Base-by-base conservation (phyloP, 53 echinoderm and acorn worm genomes). In the Mesocentrotus franciscanus region DNA sequence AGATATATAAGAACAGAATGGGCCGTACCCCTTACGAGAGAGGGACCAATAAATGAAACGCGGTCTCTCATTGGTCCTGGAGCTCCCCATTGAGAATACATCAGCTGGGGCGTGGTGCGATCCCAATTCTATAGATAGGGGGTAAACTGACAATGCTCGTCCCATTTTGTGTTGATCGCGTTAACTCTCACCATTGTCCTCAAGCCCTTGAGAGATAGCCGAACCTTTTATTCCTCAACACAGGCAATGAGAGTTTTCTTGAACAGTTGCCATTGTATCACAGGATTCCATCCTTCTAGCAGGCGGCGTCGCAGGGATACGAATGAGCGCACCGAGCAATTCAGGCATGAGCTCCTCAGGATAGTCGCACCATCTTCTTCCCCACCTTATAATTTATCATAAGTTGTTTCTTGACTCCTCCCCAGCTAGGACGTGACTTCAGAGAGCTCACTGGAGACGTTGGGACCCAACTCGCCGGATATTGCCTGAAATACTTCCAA, bases 221-320 rank as follows among this genome's bases (percentile, higher is more conserved):
- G 9, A 22, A 20, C 81, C 8, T 39, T 81, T 74, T 8, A 39
- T 42, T 18, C 33, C 42, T 8, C 42, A 29, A 36, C 22, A 18
- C 36, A 42, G 81, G 42, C 8, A 81, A 42, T 81, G 42, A 81
- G 81, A 81, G 81, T 81, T 81, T 34, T 81, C 42, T 81, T 81
- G 36, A 79, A 26, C 34, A 26, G 36, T 17, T 20, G 35, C 79
- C 36, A 79, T 79, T 79, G 79, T 79, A 79, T 79, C 39, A 14
- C 6, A 13, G 12, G 42, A 33, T 81, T 81, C 81, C 33, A 20
- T 22, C 16, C 12, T 14, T 36, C 22, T 1, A 81, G 15, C 22
- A 18, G 10, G 42, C 18, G 81, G 39, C 18, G 81, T 33, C 81
- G 81, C 81, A 36, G 2, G 42, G 18, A 17, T 81, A 39, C 42